A percentile compares a stretch with the other conserved stretches of the same genome.
phyloP scores from a whole-genome alignment of 2,888 invertebrate genomes.

The Lasius platythorax region DNA sequence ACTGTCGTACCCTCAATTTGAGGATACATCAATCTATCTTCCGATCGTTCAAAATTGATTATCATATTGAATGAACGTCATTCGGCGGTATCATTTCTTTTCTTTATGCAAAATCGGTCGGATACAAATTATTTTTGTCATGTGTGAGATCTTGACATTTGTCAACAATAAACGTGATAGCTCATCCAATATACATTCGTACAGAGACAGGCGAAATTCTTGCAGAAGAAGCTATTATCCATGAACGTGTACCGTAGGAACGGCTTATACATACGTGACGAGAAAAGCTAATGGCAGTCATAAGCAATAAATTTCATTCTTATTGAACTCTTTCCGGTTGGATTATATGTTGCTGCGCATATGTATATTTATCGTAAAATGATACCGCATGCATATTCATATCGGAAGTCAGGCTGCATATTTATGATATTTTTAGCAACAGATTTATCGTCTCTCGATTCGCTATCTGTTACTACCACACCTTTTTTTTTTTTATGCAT shows the following conservation, averaged over 20 bases:
- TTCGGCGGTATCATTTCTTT: background rate
- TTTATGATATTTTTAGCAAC: constrained; percentile 12
- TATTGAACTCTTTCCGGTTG: constrained; percentile 16
- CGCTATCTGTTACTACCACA: constrained; percentile 25
- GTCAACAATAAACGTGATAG: background rate
- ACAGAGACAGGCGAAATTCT: background rate
- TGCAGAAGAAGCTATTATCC: background rate
- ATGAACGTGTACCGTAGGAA: background rate
- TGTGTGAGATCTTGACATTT: background rate
- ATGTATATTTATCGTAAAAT: constrained; percentile 15
- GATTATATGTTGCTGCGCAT: background rate
- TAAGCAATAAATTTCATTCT: constrained; percentile 17
- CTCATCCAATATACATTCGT: background rate
- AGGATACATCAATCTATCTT: background rate
- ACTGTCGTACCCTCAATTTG: background rate
- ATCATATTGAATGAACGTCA: background rate
- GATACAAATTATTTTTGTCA: background rate
- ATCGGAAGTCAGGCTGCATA: background rate
- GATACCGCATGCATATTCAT: constrained; percentile 24
- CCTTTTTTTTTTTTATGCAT: background rate
- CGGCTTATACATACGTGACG: background rate
- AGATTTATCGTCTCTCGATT: constrained; percentile 3
- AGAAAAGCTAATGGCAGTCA: background rate
- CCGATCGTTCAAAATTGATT: background rate
- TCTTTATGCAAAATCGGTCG: background rate